Conservation (phyloP, 1,140 invertebrate genomes). For the Heliconius hermathena region DNA sequence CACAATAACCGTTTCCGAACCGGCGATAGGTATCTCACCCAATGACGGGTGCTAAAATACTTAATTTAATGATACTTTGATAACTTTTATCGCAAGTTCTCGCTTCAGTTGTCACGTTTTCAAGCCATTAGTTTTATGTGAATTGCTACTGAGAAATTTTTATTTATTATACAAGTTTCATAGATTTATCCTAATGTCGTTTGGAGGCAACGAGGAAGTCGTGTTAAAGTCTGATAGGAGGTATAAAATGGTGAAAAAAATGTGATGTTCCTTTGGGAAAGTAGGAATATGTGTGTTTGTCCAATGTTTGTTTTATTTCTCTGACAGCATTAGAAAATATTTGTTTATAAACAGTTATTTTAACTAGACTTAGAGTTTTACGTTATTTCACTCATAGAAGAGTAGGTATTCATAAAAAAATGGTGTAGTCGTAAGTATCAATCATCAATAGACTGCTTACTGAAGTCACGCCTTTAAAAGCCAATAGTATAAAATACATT, state of each 20-base stretch:
- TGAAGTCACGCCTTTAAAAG: too few species aligned
- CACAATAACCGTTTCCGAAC: slow-evolving; percentile 26
- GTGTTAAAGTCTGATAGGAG: background rate
- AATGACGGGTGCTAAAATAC: slow-evolving; percentile 69
- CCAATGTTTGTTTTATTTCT: too few species aligned
- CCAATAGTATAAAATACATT: too few species aligned
- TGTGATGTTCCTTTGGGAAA: background rate
- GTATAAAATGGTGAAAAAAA: background rate
- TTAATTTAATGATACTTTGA: slow-evolving; percentile 78
- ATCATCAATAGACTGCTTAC: too few species aligned
- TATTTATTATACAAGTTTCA: slow-evolving; percentile 62
- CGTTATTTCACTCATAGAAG: too few species aligned
- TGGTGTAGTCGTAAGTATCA: too few species aligned
- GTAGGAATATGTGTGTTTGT: too few species aligned
- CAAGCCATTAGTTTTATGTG: slow-evolving; percentile 78
- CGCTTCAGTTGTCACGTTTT: slow-evolving; percentile 75
- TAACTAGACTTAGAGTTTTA: too few species aligned
- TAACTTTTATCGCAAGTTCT: slow-evolving; percentile 79
- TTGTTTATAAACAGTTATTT: too few species aligned
- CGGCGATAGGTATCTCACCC: slow-evolving; percentile 47
- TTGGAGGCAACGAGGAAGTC: background rate
- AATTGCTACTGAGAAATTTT: slow-evolving; percentile 69
- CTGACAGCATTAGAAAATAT: too few species aligned
- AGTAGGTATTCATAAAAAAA: too few species aligned
- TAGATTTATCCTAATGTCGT: slow-evolving; percentile 28